Evolutionary conservation across 2,888 invertebrate genomes (phyloP).

Genomic region (Cenopis cana): DNA sequence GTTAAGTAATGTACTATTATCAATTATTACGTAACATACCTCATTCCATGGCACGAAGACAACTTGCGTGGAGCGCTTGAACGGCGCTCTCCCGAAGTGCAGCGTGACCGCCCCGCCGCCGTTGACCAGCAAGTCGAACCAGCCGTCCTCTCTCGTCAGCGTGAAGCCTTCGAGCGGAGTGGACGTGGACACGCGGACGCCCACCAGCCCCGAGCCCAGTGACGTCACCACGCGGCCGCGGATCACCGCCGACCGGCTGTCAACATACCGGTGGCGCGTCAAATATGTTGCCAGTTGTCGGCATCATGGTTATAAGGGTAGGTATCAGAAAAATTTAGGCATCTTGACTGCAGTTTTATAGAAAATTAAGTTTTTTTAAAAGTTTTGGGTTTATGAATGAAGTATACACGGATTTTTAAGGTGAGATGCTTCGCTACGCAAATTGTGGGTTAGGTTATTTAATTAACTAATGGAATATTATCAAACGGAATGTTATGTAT

Average conservation of each 20-base stretch:
- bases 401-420: not conserved
- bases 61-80: constrained; percentile 94
- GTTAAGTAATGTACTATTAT: no score
- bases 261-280: constrained; percentile 49
- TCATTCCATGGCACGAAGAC: constrained; percentile 99
- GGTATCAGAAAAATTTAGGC: not conserved
- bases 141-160: constrained; percentile 94
- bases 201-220: constrained; percentile 96
- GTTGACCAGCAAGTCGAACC: constrained; percentile 99
- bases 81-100: constrained; percentile 96
- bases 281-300: not conserved
- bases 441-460: not conserved
- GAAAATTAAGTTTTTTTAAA: not conserved
- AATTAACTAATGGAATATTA: not conserved
- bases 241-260: constrained; percentile 98
- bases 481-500: not conserved
- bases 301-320: not conserved
- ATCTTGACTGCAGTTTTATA: not conserved
- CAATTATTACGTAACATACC: constrained; percentile 70
- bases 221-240: constrained; percentile 97
- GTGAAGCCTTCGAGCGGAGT: constrained; percentile 98
- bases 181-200: constrained; percentile 97
- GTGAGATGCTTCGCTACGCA: not conserved
- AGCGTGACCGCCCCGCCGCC: constrained; percentile 99
- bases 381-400: not conserved